These are phyloP conservation scores for Danaus melanippus DNA, from an alignment of 1,140 invertebrate species.

Conservation along the genomic window DNA sequence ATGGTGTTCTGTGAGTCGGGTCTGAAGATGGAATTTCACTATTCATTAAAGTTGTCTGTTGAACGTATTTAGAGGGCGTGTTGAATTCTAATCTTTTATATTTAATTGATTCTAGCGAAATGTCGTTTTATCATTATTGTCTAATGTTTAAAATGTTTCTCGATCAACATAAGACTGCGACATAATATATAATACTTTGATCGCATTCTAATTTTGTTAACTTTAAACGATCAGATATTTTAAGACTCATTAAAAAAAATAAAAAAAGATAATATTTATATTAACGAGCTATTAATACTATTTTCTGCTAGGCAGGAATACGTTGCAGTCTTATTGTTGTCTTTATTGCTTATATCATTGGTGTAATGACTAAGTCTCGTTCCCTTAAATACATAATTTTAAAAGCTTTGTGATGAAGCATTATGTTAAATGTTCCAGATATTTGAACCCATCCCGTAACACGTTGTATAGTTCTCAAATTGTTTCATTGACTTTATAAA, in stretches of 20 bases:
- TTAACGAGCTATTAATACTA: no score
- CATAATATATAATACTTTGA: neutral
- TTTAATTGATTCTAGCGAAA: slow-evolving; percentile 4
- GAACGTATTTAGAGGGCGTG: slow-evolving; percentile 39
- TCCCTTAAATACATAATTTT: no score
- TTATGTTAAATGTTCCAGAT: neutral
- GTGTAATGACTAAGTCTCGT: no score
- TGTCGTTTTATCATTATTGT: slow-evolving; percentile 13
- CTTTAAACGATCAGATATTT: slow-evolving; percentile 3
- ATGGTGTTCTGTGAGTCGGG: neutral
- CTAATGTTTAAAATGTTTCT: slow-evolving; percentile 15
- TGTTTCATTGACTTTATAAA: slow-evolving; percentile 7
- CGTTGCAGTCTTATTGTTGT: slow-evolving; percentile 6
- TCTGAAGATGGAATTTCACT: slow-evolving; percentile 4
- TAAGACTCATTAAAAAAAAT: neutral
- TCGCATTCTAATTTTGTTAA: slow-evolving; percentile 11
- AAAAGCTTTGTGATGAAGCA: slow-evolving; percentile 2
- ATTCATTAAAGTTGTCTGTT: slow-evolving; percentile 56
- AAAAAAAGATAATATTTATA: no score
- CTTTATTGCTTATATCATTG: neutral
- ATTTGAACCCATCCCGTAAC: slow-evolving; percentile 6
- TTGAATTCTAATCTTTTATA: slow-evolving; percentile 15
- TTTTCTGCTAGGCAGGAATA: neutral
- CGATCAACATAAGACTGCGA: no score
- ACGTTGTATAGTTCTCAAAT: slow-evolving; percentile 13